Base-by-base conservation (phyloP, 2,113 vertebrate genomes). In the Chaenogobius annularis region DNA sequence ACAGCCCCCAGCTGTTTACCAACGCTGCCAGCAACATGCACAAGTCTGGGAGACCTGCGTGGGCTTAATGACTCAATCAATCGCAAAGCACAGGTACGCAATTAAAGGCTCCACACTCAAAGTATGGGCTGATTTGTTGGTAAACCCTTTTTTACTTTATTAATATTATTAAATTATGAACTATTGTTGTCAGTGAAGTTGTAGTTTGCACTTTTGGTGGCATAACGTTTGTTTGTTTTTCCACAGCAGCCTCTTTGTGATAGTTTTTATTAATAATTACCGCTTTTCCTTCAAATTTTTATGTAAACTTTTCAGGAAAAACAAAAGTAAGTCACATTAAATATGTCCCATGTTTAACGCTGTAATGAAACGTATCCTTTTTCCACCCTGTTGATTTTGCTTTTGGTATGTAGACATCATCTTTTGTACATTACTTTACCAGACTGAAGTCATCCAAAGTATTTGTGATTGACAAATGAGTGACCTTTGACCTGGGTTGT, bases 1-100 rank as follows among this genome's bases (percentile, higher is more conserved):
- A 87, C 87, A 62, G 85, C 79, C 77, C 75, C 26, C 89, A 89
- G 85, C 83, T 90, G 86, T 78, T 80, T 70, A 72, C 76, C 59
- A 13, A 66, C 48, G 71, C 69, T 73, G 69, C 48, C 22, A 31
- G 35, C 15, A 56, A 13, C n/a, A 26, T 11, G 52, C 68, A 14
- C 4, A 7, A 50, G 44, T 68, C 62, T 8, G 37, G 7, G 11
- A 65, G 7, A 10, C 55, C 44, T 52, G 0, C 47, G 26, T 10
- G 9, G 50, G 12, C 47, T 7, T 35, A 72, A 23, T 17, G 4
- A 19, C 15, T 26, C 17, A 44, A 37, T 23, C 46, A 6, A 63
- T 26, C 56, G 15, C 0, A 23, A 22, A 13, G 7, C 0, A 56
- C n/a, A 68, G 40, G 54, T 19, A 40, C 3, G 19, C 31, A 19